Evolutionary conservation across 1,140 invertebrate genomes (phyloP).

Genomic region (Drosophila sucinea): DNA sequence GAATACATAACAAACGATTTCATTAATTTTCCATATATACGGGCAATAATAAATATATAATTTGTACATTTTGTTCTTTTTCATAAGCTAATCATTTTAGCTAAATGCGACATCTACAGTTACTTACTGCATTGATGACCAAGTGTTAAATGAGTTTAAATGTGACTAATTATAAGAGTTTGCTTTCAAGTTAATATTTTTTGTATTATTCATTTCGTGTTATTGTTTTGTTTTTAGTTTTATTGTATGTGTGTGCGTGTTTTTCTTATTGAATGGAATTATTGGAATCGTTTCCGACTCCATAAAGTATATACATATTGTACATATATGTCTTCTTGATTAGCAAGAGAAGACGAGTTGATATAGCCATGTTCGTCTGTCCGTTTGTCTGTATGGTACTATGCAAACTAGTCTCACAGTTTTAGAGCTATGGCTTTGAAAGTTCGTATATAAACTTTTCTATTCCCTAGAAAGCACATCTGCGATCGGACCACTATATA

Average conservation of each 20-base stretch:
- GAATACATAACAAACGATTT: constrained; percentile 16
- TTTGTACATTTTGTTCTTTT: constrained; percentile 18
- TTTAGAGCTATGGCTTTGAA: too few species aligned
- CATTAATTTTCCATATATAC: constrained; percentile 28
- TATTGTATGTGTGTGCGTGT: constrained; percentile 4
- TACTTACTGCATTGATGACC: constrained; percentile 1
- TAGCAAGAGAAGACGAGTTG: too few species aligned
- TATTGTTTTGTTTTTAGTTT: constrained; percentile 26
- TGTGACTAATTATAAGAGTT: constrained; percentile 23
- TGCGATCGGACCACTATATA: too few species aligned
- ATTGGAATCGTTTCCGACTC: too few species aligned
- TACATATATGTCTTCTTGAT: too few species aligned
- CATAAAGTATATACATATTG: too few species aligned
- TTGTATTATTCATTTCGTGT: constrained; percentile 13
- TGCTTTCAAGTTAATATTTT: constrained; percentile 3
- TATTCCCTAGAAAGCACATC: too few species aligned
- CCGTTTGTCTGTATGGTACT: too few species aligned
- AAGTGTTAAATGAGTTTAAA: constrained; percentile 28
- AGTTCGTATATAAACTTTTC: too few species aligned
- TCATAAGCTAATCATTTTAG: not conserved
- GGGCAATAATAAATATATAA: not conserved
- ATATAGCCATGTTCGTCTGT: too few species aligned
- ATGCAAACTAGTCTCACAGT: too few species aligned
- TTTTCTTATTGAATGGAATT: too few species aligned
- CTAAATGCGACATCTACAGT: constrained; percentile 1